These are phyloP conservation scores for Okamejei kenojei DNA, from an alignment of 2,797 vertebrate genomes.

Conservation along the genomic window DNA sequence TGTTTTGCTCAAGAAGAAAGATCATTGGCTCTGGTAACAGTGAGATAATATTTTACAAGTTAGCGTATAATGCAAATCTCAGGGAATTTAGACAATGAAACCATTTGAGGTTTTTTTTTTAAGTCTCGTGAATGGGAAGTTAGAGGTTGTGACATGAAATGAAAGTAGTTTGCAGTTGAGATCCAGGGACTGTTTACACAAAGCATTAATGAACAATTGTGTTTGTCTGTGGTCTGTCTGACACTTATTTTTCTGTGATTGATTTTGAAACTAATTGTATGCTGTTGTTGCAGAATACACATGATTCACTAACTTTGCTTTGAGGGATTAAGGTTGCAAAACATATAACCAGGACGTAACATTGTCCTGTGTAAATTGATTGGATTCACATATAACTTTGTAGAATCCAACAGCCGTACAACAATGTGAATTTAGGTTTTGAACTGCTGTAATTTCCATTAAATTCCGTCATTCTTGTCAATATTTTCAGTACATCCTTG, in stretches of 20 bases:
- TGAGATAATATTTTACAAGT: not conserved
- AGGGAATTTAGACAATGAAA: not conserved
- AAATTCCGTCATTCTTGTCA: not conserved
- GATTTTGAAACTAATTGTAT: not conserved
- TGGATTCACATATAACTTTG: not conserved
- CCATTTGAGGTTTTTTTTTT: not conserved
- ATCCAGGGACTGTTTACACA: not conserved
- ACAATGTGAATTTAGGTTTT: not conserved
- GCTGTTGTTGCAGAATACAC: not conserved
- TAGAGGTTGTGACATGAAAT: not conserved
- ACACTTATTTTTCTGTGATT: not conserved
- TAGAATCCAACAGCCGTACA: not conserved
- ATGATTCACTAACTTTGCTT: not conserved
- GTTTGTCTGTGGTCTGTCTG: not conserved
- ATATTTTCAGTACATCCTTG: not conserved
- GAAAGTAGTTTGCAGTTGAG: slow-evolving; percentile 16
- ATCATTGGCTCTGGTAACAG: not conserved
- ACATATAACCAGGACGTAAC: too few species aligned
- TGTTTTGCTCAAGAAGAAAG: not conserved
- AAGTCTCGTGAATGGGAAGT: not conserved
- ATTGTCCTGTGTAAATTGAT: not conserved
- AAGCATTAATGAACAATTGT: not conserved
- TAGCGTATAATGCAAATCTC: not conserved
- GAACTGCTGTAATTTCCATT: not conserved
- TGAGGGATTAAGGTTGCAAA: too few species aligned